Conservation (phyloP, 1,140 invertebrate species). For the Drosophila ficusphila region DNA sequence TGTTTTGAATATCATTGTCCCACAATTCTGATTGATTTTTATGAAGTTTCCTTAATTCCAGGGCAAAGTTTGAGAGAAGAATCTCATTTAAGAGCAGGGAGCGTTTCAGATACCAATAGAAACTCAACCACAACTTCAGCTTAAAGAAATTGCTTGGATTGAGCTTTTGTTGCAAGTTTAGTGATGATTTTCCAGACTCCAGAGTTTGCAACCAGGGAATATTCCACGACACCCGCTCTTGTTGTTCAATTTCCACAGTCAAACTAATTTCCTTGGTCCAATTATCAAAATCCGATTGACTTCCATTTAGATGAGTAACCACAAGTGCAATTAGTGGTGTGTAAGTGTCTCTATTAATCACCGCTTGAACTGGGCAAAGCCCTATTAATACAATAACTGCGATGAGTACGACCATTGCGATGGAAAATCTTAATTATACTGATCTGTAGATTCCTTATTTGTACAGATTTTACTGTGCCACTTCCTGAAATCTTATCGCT, state of each 20-base stretch:
- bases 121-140: conserved; percentile 42
- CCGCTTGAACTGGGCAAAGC: background rate
- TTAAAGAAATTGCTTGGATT: conserved; percentile 40
- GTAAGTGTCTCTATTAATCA: background rate
- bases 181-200: background rate
- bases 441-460: background rate
- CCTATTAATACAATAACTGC: conserved; percentile 4
- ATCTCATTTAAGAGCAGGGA: background rate
- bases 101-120: conserved; percentile 42
- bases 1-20: conserved; percentile 46
- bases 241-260: conserved; percentile 2
- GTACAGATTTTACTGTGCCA: background rate
- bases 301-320: conserved; percentile 8
- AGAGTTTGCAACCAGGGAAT: conserved; percentile 20
- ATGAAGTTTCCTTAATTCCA: conserved; percentile 12
- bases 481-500: conserved; percentile 18
- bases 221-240: conserved; percentile 49
- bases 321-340: background rate
- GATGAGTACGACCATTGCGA: conserved; percentile 18
- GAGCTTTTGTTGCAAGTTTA: conserved; percentile 22
- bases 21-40: background rate
- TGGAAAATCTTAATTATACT: conserved; percentile 30
- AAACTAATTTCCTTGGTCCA: conserved; percentile 44
- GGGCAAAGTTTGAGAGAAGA: conserved; percentile 41
- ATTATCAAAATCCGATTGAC: conserved; percentile 13